Base-by-base conservation (phyloP, 2,888 invertebrate genomes). In the Chloroclystis v-ata region DNA sequence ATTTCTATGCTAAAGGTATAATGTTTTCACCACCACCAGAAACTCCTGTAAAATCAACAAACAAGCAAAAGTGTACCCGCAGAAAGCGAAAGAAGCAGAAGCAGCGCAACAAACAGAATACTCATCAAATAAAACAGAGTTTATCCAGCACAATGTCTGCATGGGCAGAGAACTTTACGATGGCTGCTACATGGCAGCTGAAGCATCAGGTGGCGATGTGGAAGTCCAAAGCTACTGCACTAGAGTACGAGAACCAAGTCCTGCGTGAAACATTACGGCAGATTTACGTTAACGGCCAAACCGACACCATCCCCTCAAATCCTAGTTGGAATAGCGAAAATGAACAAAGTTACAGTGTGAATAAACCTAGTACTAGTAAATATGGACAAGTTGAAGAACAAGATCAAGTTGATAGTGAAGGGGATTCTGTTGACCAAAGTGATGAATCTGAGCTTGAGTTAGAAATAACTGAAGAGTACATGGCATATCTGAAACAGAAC, bases 391-490 rank as follows among this genome's bases (percentile, higher is more conserved):
- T 46, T 20, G 20, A 20, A 4, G 20, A 5, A 20, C 3, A 2
- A 4, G 5, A 20, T 20, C 20, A 4, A 20, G 3, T 20, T 20
- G 20, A 20, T 11, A 45, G 46, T 4, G 53, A 57, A 2, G 39
- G 10, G 4, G 35, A 48, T 9, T 30, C 35, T 2, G 37, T 42
- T 26, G 61, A 62, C 47, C 45, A 62, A 28, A 52, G 62, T 9
- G 59, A 61, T 26, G 60, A 63, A 25, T 58, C 62, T 5, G 57
- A 60, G n/a, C 53, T 45, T 9, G 43, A 49, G 54, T 10, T 92
- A 63, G 89, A 90, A 67, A 89, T 92, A 1, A 90, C 91, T 59
- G 90, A 91, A 53, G 91, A 91, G 47, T 91, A 90, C 81, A 78
- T 91, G 57, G 82, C 89, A 35, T 92, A 92, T 72, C 76, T 92